Base-by-base conservation (phyloP, 2,888 invertebrate genomes). In the Isotomurus palustris region DNA sequence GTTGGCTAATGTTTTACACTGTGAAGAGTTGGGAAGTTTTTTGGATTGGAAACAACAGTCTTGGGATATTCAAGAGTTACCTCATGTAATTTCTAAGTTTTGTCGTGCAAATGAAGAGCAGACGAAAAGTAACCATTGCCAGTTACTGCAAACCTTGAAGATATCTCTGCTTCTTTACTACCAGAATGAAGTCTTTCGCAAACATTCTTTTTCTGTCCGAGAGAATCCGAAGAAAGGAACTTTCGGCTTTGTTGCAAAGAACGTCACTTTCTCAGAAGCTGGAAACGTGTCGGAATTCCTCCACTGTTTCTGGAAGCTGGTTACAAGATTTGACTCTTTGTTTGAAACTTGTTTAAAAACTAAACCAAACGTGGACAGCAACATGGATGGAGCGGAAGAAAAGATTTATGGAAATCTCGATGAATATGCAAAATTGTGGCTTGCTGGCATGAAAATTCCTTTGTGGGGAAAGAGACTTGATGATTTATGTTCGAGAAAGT, bases 1-100 rank as follows among this genome's bases (percentile, higher is more conserved):
- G 72, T 76, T 24, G 84, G 84, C 71, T 73, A 79, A 57, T 78
- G 78, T 64, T 78, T 80, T 36, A 73, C 84, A 62, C 75, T 84
- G 36, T 75, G 77, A 58, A 83, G 83, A 6, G 71, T 81, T n/a
- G 70, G 66, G 0, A 73, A 74, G 24, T 68, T 73, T 14, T 70
- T 70, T 24, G 75, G 78, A 6, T 79, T 80, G 56, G 54, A 65
- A 38, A 49, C 4, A 19, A n/a, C 49, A 49, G 32, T 29, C 28
- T 49, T 54, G 59, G 58, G 64, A 69, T 53, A 38, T 65, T 29
- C 66, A 67, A 47, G 60, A 63, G 62, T 40, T 43, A 22, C 59
- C 62, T n/a, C 58, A 61, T 55, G 57, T 67, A 52, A 56, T 65
- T 51, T 38, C 51, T 10, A 62, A 64, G 60, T 62, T 62, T 54